phyloP scores from a whole-genome alignment of 2,113 vertebrate genomes.

The Mustela nigripes region DNA sequence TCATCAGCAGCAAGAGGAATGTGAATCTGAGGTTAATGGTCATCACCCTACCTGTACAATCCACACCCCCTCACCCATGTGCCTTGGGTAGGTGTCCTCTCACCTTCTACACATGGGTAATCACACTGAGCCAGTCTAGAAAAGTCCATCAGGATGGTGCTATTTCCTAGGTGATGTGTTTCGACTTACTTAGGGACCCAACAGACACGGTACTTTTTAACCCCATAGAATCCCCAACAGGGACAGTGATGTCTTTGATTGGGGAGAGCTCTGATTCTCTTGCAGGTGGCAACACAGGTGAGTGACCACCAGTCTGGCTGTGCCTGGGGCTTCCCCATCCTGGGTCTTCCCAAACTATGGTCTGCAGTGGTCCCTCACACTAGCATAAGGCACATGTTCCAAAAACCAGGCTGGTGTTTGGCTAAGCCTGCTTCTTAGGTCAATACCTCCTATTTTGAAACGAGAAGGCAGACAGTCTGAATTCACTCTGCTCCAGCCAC shows the following conservation, averaged over 20 bases:
- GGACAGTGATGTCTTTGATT: fast-evolving
- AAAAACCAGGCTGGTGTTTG: background rate
- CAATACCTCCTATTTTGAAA: background rate
- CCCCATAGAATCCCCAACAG: background rate
- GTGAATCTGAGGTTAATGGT: fast-evolving
- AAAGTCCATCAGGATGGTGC: background rate
- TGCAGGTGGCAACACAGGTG: background rate
- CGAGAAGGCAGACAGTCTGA: background rate
- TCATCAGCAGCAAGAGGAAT: background rate
- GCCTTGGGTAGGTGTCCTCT: background rate
- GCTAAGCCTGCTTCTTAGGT: background rate
- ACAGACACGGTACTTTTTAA: background rate
- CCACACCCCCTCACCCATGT: fast-evolving
- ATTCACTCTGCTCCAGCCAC: background rate
- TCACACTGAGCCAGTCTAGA: fast-evolving
- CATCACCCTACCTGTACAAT: fast-evolving
- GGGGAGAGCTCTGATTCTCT: background rate
- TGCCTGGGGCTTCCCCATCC: fast-evolving
- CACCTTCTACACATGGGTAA: background rate
- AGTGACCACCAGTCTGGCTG: background rate
- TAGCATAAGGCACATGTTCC: fast-evolving
- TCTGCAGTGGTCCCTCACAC: no score
- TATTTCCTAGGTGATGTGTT: background rate
- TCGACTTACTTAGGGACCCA: fast-evolving
- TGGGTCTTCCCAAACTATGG: background rate